These are phyloP conservation scores for Itoplectis maculator DNA, from an alignment of 2,888 invertebrate species.

Conservation along the genomic window DNA sequence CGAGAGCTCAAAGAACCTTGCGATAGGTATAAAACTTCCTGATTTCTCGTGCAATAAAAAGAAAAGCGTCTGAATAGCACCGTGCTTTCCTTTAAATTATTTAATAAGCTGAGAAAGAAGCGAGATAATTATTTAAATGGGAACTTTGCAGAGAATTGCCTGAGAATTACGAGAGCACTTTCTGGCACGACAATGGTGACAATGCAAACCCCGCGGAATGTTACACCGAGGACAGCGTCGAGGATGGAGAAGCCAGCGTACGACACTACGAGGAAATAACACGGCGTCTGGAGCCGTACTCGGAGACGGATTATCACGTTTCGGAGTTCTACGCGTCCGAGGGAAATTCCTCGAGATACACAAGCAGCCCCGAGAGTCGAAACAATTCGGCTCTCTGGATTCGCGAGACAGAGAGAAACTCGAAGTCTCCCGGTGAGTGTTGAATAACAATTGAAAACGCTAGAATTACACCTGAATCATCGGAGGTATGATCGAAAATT, in stretches of 20 bases:
- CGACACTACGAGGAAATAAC: slow-evolving; percentile 71
- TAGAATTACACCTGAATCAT: slow-evolving; percentile 53
- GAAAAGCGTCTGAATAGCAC: not conserved
- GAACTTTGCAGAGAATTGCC: slow-evolving; percentile 29
- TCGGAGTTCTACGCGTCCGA: slow-evolving; percentile 66
- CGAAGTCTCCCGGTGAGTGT: slow-evolving; percentile 63
- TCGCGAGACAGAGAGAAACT: slow-evolving; percentile 63
- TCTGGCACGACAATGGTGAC: slow-evolving; percentile 48
- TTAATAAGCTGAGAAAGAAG: not conserved
- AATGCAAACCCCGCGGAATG: slow-evolving; percentile 58
- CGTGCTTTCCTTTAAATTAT: not conserved
- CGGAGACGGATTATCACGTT: slow-evolving; percentile 60
- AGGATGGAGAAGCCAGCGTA: slow-evolving; percentile 54
- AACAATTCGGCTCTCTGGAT: slow-evolving; percentile 65
- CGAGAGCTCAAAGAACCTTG: slow-evolving; percentile 34
- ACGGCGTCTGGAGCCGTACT: slow-evolving; percentile 69
- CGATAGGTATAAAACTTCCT: slow-evolving; percentile 59
- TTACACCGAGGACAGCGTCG: slow-evolving; percentile 55
- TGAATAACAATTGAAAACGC: slow-evolving; percentile 30
- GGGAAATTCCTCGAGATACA: slow-evolving; percentile 62
- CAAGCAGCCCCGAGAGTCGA: slow-evolving; percentile 65
- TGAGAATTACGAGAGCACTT: slow-evolving; percentile 45
- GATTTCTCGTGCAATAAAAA: not conserved
- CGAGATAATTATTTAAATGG: not conserved
- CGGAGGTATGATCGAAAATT: slow-evolving; percentile 7